A percentile compares a stretch with the other conserved stretches of the same genome.
Conservation (phyloP, 2,888 invertebrate genomes). For the Caenorhabditis sinica region DNA sequence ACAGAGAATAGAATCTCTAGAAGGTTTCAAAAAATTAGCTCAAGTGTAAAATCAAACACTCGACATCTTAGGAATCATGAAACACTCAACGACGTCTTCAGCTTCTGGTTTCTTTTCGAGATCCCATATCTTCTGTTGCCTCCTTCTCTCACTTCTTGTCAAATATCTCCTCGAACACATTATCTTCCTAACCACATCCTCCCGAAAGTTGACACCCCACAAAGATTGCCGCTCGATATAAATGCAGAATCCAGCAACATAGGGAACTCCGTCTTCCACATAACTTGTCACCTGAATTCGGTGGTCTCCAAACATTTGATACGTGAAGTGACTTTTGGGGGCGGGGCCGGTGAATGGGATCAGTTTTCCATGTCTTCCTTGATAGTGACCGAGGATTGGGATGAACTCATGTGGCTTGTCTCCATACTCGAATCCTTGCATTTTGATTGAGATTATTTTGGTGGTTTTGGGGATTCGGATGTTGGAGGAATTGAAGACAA, state of each 20-base stretch:
- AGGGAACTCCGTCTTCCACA: conserved; percentile 4
- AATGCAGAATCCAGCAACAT: conserved; percentile 32
- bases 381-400: background rate
- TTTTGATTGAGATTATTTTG: background rate
- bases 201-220: conserved; percentile 4
- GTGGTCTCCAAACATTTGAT: conserved; percentile 25
- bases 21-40: no score
- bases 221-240: background rate
- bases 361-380: background rate
- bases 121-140: no score
- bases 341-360: background rate
- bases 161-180: background rate
- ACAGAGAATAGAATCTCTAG: no score
- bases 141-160: background rate
- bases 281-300: conserved; percentile 12
- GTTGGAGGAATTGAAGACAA: background rate
- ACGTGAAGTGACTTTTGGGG: background rate
- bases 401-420: background rate
- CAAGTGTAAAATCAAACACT: no score
- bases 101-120: no score
- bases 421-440: conserved; percentile 8
- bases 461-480: background rate
- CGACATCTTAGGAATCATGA: no score
- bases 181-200: background rate
- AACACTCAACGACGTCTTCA: no score